Evolutionary conservation across 2,888 invertebrate species (phyloP), one percentile per base, ranked within the genome.

Genomic region (Laspeyria flexula): DNA sequence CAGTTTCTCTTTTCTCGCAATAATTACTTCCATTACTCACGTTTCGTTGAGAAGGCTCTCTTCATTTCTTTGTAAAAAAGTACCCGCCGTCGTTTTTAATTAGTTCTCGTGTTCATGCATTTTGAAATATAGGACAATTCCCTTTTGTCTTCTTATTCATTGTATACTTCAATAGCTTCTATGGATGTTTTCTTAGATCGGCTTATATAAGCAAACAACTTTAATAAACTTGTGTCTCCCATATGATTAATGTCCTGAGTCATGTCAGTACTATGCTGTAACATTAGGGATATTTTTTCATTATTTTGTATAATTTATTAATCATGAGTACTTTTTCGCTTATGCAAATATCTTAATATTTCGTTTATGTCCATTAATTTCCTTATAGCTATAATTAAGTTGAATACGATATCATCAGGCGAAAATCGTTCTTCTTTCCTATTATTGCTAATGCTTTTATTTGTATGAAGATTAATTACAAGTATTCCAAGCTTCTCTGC

Each of bases 11-110:
- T 46, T 25, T 13, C 13, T 30, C 9, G 4, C 33, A 41, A 39
- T 66, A 63, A 63, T 66, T 66, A 42, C 37, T 56, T 55, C 35
- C 49, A 61, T 67, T 60, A 47, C 56, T 65, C 57, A 52, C 25
- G n/a, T n/a, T n/a, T n/a, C 47, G 58, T 54, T 58, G 37, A 41
- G 23, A 16, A 23, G n/a, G 12, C 16, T 30, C 48, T 52, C 34
- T 35, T 50, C 43, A 57, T 64, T 61, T 55, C 21, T 39, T 35
- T 31, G 15, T 18, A 46, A 35, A 35, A 60, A 48, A 41, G n/a
- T 56, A 21, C 42, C 30, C 54, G 35, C 23, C 21, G 46, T 59
- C 41, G 46, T 52, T 70, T 65, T 52, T 63, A 61, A 66, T 70
- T 70, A 61, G 50, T 44, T 48, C 18, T 51, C 9, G 43, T 42